A percentile compares a stretch with the other conserved stretches of the same genome.
phyloP scores from a whole-genome alignment of 1,140 invertebrate species.

The Rhagoletis pomonella region DNA sequence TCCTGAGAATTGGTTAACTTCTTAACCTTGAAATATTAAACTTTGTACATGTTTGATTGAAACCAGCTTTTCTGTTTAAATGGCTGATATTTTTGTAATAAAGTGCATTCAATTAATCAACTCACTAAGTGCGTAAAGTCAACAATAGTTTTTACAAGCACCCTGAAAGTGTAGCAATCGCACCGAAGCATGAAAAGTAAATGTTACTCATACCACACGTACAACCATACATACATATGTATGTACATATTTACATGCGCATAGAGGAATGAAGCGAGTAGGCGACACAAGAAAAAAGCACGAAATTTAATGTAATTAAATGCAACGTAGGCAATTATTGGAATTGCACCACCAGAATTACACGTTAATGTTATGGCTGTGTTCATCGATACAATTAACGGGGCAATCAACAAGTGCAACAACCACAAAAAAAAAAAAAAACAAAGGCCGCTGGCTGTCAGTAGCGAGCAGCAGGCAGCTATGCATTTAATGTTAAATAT shows the following conservation, averaged over 20 bases:
- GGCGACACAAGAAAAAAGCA: not conserved
- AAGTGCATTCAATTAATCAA: not conserved
- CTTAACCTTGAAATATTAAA: slow-evolving; percentile 2
- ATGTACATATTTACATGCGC: no score
- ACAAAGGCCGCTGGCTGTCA: not conserved
- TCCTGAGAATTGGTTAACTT: not conserved
- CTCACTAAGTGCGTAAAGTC: slow-evolving; percentile 1
- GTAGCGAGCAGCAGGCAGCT: not conserved
- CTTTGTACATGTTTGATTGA: not conserved
- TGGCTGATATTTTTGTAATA: not conserved
- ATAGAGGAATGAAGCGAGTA: not conserved
- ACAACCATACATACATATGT: not conserved
- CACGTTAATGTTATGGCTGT: not conserved
- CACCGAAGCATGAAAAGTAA: not conserved
- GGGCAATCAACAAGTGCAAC: not conserved
- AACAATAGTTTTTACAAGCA: not conserved
- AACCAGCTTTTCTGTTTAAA: not conserved
- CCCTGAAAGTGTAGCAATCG: not conserved
- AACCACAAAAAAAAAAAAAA: not conserved
- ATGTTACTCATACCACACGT: slow-evolving; percentile 35
- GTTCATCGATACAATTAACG: slow-evolving; percentile 33
- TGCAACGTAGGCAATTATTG: slow-evolving; percentile 1
- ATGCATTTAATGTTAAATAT: not conserved
- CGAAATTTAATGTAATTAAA: not conserved
- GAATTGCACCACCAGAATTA: not conserved